Base-by-base conservation (phyloP, 2,797 vertebrate genomes). In the Erpetoichthys calabaricus region DNA sequence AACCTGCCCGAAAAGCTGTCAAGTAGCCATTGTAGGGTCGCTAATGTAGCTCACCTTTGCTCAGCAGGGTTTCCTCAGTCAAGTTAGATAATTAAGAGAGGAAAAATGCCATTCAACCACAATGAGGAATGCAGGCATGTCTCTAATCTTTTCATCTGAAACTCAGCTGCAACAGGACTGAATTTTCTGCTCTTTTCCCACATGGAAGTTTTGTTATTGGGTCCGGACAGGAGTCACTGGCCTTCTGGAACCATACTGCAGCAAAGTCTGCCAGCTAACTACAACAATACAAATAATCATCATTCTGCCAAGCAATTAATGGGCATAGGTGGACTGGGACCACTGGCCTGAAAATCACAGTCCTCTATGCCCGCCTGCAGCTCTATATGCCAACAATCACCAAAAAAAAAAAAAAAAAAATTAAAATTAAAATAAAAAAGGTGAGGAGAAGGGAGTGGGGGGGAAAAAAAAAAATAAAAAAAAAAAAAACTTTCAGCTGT, bases 331-430 rank as follows among this genome's bases (percentile, higher is more conserved):
- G 5, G 9, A 54, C 8, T 7, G 47, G 51, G 60, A 59, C 49
- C 55, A 55, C 59, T 49, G 58, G 57, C 51, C 61, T 46, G 60
- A 59, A 66, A 63, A 64, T 60, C 63, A 56, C 51, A 60, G 55
- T 57, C 53, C 42, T 56, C 56, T 57, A 59, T 63, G 56, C 60
- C 59, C 60, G 55, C 64, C 67, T 25, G 2, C 53, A 51, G 49
- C 54, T 53, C 55, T 3, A 8, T 56, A 59, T 50, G 1, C 52
- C 43, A 55, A 3, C 42, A 7, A 25, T 25, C 54, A 49, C 47
- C 50, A 41, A 25, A 7, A 42, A 25, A 25, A 25, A 25, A 25
- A 25, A 25, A 25, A 25, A n/a, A 25, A 25, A 25, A 25, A 25
- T n/a, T n/a, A 25, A 25, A 25, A 25, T 25, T 25, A 25, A 25